Base-by-base conservation (phyloP, 2,797 vertebrate genomes). In the Onychomys arenicola region DNA sequence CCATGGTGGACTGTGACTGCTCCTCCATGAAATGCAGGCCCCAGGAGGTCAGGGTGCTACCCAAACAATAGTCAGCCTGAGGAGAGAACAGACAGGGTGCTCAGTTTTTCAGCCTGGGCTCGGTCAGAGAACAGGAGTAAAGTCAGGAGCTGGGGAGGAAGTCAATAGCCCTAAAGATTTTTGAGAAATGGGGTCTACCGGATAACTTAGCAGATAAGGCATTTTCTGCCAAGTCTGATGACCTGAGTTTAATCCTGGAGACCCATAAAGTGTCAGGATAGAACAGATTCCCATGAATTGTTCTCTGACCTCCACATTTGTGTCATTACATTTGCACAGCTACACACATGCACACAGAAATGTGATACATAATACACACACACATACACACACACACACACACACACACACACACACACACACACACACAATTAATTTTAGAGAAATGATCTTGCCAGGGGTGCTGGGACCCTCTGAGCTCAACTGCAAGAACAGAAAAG, bases 1-100 rank as follows among this genome's bases (percentile, higher is more conserved):
- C 99, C 99, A 99, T 99, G 32, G 99, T 99, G 46, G 97, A 98
- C 96, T 99, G 99, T 10, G 99, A 98, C 69, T 97, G 97, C 80
- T 99, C 99, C 97, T 99, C 99, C 91, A 99, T 96, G 95, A 99
- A 99, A 97, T 98, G 98, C 73, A 99, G 98, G 83, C 99, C 98
- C 96, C 97, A 98, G 23, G 98, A 98, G 52, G 77, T 98, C 61
- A 99, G 97, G 61, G 98, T 98, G 40, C 90, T 96, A 0, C 97
- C 97, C 13, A 98, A 96, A 2, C 98, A 98, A 63, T 98, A 29
- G 89, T 94, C 82, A 67, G 85, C 98, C 99, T 99, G 94, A n/a
- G 75, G 27, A 96, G 9, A 92, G 29, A 71, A 88, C 29, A 85
- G 57, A 32, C 14, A 16, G 0, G 7, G 6, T 13, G 49, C 37